Evolutionary conservation across 2,888 invertebrate species (phyloP), one percentile per base, ranked within the genome.

Genomic region (Atethmia centrago): DNA sequence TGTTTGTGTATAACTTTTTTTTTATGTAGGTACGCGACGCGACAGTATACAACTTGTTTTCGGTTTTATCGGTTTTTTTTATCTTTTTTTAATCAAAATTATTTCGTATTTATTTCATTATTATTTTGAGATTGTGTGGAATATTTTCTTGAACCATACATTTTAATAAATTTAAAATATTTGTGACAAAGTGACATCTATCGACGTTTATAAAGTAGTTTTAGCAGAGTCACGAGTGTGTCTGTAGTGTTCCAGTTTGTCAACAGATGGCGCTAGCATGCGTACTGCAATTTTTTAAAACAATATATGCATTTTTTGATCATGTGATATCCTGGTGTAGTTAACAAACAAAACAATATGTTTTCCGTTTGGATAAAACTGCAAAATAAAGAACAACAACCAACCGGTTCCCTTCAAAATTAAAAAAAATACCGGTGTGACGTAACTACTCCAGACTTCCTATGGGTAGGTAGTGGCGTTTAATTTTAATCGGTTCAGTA

Each of bases 1-100:
- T 97, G 96, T 97, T 97, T 96, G 95, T 96, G 92, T 95, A 92
- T 95, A 93, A 93, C 91, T 94, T 96, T 94, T 95, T n/a, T 94
- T 90, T 90, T 79, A 66, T 67, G 65, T 74, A 85, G 84, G 85
- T 51, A 76, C 72, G 73, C 78, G 73, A 80, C 78, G 77, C 80
- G 40, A 59, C 21, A 56, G 25, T 10, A 25, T 28, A 59, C 49
- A 49, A 64, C 58, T 51, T 71, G 61, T 77, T 79, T 77, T 76
- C 73, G 76, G 79, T 85, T 85, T 84, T 78, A 71, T 49, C 79
- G 74, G 70, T 78, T 72, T 76, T 76, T 77, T 79, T 71, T 31
- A n/a, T 74, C 14, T 25, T 69, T 56, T 66, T 63, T 31, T 56
- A 0, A 19, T 55, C 1, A 28, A 1, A 1, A 19, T 31, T 31